These are phyloP conservation scores for Microchrysa polita DNA, from an alignment of 2,888 invertebrate genomes.

Conservation along the genomic window DNA sequence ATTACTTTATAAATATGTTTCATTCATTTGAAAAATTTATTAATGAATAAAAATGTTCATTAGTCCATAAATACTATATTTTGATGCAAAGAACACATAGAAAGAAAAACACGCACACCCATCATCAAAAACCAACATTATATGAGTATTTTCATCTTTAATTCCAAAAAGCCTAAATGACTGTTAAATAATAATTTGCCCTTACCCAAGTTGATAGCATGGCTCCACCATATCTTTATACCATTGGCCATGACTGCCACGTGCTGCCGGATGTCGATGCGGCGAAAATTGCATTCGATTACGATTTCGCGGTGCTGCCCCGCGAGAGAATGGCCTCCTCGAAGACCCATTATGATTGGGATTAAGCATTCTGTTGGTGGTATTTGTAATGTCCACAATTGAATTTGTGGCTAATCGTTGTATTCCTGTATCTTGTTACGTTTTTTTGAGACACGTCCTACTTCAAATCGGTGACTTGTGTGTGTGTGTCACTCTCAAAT, in stretches of 20 bases:
- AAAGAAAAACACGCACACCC: no score
- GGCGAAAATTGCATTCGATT: slow-evolving; percentile 62
- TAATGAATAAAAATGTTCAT: no score
- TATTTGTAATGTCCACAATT: not conserved
- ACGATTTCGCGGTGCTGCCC: slow-evolving; percentile 61
- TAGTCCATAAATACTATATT: no score
- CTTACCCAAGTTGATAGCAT: slow-evolving; percentile 63
- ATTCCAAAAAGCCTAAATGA: not conserved
- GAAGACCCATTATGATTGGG: slow-evolving; percentile 62
- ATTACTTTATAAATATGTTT: no score
- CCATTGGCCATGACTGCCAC: slow-evolving; percentile 55
- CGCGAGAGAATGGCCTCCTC: slow-evolving; percentile 62
- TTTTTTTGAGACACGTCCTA: not conserved
- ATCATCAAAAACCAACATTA: no score
- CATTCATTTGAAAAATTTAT: no score
- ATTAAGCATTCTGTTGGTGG: slow-evolving; percentile 56
- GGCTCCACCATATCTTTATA: slow-evolving; percentile 58
- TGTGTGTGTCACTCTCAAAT: no score
- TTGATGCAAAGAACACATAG: no score
- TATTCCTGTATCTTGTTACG: not conserved
- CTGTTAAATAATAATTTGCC: no score
- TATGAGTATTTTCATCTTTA: no score
- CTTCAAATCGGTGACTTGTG: not conserved
- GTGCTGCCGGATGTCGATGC: slow-evolving; percentile 56
- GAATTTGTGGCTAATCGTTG: not conserved